Evolutionary conservation across 2,797 vertebrate species (phyloP).

Genomic region (Hyperoplus lanceolatus): DNA sequence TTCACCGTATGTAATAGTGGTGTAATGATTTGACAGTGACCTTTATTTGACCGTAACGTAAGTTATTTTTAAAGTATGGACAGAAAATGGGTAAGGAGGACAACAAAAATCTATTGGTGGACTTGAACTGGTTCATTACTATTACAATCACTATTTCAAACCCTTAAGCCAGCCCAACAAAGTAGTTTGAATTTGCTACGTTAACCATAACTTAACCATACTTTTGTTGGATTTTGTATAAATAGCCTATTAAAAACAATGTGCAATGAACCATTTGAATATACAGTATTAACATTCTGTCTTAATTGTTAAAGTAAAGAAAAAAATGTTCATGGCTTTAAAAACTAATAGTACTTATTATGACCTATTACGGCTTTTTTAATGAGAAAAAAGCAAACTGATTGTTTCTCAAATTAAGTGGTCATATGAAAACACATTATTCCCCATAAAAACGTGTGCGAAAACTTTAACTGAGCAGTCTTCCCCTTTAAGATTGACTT

Average conservation of each 20-base stretch:
- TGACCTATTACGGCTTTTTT: background rate
- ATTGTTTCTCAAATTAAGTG: conserved; percentile 1
- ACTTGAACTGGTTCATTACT: background rate
- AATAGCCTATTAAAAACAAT: background rate
- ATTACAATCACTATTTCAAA: conserved; percentile 8
- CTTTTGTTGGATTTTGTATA: background rate
- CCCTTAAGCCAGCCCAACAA: background rate
- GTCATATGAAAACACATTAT: conserved; percentile 41
- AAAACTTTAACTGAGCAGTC: conserved; percentile 65
- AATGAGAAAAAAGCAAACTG: background rate
- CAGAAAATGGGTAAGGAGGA: background rate
- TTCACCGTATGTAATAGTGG: conserved; percentile 1
- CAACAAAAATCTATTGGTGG: background rate
- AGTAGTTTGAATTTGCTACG: background rate
- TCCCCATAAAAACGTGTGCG: conserved; percentile 64
- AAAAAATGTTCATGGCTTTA: background rate
- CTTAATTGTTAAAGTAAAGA: background rate
- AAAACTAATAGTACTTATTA: background rate
- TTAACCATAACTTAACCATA: background rate
- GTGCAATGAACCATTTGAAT: background rate
- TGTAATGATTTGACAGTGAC: background rate
- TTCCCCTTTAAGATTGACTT: conserved; percentile 77
- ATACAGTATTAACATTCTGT: background rate
- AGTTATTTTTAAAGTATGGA: conserved; percentile 3
- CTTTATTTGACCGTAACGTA: conserved; percentile 1